Percentiles rank a stretch among this genome's conserved stretches.
phyloP scores from a whole-genome alignment of 1,140 invertebrate species.

The Pseudomyrmex sp. region DNA sequence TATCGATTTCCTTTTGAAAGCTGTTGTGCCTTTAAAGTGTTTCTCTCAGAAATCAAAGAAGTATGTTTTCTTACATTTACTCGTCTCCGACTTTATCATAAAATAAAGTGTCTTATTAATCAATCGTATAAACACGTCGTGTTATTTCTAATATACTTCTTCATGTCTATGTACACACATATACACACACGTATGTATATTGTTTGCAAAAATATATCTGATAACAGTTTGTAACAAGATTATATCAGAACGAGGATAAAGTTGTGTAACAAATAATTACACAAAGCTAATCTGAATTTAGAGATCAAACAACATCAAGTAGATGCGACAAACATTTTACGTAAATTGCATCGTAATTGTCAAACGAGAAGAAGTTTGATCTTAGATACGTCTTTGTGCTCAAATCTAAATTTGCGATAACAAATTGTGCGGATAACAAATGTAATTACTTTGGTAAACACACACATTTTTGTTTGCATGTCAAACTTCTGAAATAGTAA shows the following conservation, averaged over 20 bases:
- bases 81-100: constrained; percentile 27
- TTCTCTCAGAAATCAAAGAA: constrained; percentile 39
- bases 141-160: background rate
- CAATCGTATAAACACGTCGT: constrained; percentile 26
- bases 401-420: too few relatives aligned
- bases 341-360: background rate
- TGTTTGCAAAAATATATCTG: background rate
- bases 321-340: background rate
- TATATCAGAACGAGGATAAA: background rate
- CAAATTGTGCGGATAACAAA: background rate
- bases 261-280: background rate
- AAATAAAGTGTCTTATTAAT: constrained; percentile 34
- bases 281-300: background rate
- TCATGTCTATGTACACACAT: too few relatives aligned
- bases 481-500: background rate
- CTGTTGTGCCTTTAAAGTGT: constrained; percentile 53
- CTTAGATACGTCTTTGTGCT: background rate
- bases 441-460: constrained; percentile 13
- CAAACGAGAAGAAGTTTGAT: background rate
- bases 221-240: background rate
- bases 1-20: constrained; percentile 59
- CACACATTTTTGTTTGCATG: too few relatives aligned
- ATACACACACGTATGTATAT: too few relatives aligned
- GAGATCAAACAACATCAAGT: background rate
- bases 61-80: constrained; percentile 49